Evolutionary conservation across 1,140 invertebrate species (phyloP).

Genomic region (Homarus americanus): DNA sequence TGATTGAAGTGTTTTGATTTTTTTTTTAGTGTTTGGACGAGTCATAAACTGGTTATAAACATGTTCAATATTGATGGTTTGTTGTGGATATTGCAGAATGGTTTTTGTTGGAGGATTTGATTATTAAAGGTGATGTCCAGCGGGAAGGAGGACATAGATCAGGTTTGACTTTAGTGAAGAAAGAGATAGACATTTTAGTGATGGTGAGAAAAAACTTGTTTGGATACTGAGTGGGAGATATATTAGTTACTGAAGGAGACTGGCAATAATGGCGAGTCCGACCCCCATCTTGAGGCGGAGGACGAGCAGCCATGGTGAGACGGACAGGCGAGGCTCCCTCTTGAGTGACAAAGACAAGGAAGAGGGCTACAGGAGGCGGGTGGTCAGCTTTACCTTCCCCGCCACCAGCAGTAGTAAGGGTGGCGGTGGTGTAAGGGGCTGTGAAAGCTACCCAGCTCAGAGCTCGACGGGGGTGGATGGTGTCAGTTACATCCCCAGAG

Average conservation of each 20-base stretch:
- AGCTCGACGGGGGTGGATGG: background rate
- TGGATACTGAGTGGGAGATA: background rate
- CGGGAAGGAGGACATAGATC: no score
- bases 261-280: background rate
- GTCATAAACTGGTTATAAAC: background rate
- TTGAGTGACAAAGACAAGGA: slow-evolving; percentile 17
- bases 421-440: background rate
- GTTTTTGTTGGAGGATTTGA: background rate
- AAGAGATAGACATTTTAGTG: background rate
- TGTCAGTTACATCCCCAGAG: background rate
- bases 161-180: background rate
- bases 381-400: slow-evolving; percentile 56
- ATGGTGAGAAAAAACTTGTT: background rate
- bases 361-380: slow-evolving; percentile 14
- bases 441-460: background rate
- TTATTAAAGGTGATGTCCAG: background rate
- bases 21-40: no score
- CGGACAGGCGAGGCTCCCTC: slow-evolving; percentile 21
- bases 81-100: background rate
- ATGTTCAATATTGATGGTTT: no score
- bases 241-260: background rate
- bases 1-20: no score
- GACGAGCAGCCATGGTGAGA: slow-evolving; percentile 35
- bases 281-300: background rate
- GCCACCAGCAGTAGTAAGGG: background rate